These are phyloP conservation scores for Cepaea nemoralis DNA, from an alignment of 1,140 invertebrate genomes.

Conservation along the genomic window DNA sequence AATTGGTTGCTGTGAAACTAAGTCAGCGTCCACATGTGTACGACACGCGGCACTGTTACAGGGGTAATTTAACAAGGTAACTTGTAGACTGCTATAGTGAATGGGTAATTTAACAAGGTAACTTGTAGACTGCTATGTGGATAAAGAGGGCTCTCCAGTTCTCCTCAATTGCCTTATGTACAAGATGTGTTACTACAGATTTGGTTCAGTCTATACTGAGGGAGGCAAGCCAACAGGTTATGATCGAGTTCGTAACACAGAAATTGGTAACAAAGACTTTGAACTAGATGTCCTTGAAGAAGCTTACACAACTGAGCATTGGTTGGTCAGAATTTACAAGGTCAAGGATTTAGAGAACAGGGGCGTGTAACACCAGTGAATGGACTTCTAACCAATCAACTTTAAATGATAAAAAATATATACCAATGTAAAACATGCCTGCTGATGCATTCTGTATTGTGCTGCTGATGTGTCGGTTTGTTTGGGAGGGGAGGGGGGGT, in stretches of 20 bases:
- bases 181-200: constrained; percentile 97
- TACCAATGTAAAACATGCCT: too few relatives aligned
- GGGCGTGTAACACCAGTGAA: constrained; percentile 51
- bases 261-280: constrained; percentile 98
- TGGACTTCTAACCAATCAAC: too few relatives aligned
- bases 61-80: too few relatives aligned
- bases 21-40: too few relatives aligned
- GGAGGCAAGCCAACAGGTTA: constrained; percentile 90
- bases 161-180: constrained; percentile 99
- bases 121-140: constrained; percentile 96
- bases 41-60: too few relatives aligned
- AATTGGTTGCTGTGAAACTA: too few relatives aligned
- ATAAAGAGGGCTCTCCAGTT: constrained; percentile 92
- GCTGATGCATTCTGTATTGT: too few relatives aligned
- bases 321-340: constrained; percentile 97
- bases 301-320: constrained; percentile 98
- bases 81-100: too few relatives aligned
- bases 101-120: too few relatives aligned
- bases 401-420: too few relatives aligned
- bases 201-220: constrained; percentile 97
- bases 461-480: too few relatives aligned
- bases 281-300: constrained; percentile 97
- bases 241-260: constrained; percentile 93
- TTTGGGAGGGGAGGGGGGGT: too few relatives aligned
- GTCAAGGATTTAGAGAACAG: constrained; percentile 76